A percentile compares a stretch with the other conserved stretches of the same genome.
phyloP scores from a whole-genome alignment of 2,888 invertebrate species.

The Julus scandinavius region DNA sequence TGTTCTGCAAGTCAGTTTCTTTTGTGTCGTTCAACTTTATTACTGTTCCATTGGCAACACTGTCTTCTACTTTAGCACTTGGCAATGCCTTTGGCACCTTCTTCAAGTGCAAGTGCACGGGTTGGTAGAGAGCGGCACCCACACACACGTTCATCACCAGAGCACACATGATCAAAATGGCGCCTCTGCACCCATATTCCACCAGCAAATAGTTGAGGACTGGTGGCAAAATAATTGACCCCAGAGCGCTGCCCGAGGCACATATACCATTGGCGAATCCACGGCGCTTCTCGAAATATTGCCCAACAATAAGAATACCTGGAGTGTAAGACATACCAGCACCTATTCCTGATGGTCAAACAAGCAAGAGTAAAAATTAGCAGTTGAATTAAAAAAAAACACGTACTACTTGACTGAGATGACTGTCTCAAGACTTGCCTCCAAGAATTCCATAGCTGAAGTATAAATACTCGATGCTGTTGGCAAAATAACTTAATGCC shows the following conservation, averaged over 20 bases:
- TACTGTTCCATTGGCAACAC: background rate
- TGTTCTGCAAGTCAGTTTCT: constrained; percentile 25
- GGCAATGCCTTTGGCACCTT: constrained; percentile 67
- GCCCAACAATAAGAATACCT: constrained; percentile 88
- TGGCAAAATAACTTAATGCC: constrained; percentile 84
- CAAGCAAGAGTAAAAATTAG: background rate
- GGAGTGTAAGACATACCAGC: constrained; percentile 89
- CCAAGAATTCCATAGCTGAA: constrained; percentile 72
- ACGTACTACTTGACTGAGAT: background rate
- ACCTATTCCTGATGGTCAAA: constrained; percentile 74
- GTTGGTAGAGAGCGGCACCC: constrained; percentile 58
- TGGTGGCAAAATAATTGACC: constrained; percentile 86
- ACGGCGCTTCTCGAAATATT: constrained; percentile 81
- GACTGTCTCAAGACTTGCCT: constrained; percentile 59
- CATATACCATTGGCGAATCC: constrained; percentile 89
- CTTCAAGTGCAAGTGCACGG: constrained; percentile 57
- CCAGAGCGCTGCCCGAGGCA: constrained; percentile 87
- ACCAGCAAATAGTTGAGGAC: constrained; percentile 77
- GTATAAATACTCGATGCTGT: constrained; percentile 81
- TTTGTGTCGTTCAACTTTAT: background rate
- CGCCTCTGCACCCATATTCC: constrained; percentile 77
- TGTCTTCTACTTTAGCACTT: background rate
- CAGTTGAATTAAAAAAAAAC: background rate
- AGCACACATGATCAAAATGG: constrained; percentile 58
- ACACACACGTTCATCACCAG: constrained; percentile 58